phyloP scores from a whole-genome alignment of 30 jellyfish, hydroid and myxozoan species.

The Turritopsis dohrnii region DNA sequence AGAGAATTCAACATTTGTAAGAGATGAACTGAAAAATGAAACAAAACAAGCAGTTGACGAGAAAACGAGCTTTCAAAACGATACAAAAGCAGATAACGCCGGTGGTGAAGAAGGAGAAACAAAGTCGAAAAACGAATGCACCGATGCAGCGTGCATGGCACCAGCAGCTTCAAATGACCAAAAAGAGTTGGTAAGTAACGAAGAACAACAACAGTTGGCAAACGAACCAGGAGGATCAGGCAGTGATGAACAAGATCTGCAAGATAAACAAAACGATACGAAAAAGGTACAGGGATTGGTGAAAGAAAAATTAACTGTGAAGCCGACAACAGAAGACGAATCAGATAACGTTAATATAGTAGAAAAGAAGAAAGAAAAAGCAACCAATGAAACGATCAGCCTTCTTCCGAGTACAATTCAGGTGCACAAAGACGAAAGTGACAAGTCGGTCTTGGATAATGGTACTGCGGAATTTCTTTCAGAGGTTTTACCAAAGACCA shows the following conservation, averaged over 20 bases:
- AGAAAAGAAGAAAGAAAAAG: constrained; percentile 4
- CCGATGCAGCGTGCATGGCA: constrained; percentile 23
- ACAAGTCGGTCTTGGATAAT: not conserved
- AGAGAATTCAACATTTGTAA: not conserved
- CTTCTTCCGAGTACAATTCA: constrained; percentile 11
- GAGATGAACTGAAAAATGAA: not conserved
- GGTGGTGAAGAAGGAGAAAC: not conserved
- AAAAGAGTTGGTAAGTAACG: not conserved
- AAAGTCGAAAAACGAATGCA: constrained; percentile 12
- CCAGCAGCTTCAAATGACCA: not conserved
- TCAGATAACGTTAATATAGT: constrained; percentile 1
- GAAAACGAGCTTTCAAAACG: not conserved
- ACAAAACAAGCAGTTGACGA: not conserved
- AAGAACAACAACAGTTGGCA: not conserved
- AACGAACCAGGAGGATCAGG: not conserved
- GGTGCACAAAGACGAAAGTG: constrained; percentile 6
- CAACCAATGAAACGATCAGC: not conserved
- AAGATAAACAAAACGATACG: not conserved
- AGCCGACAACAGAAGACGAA: constrained; percentile 15
- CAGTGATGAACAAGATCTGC: not conserved
- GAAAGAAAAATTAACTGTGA: not conserved
- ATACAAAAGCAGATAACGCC: not conserved
- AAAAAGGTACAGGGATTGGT: not conserved
- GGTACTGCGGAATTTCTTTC: constrained; percentile 20
- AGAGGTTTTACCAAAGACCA: constrained; percentile 3